Conservation (phyloP, 2,113 vertebrate species). For the Aplodontia rufa region DNA sequence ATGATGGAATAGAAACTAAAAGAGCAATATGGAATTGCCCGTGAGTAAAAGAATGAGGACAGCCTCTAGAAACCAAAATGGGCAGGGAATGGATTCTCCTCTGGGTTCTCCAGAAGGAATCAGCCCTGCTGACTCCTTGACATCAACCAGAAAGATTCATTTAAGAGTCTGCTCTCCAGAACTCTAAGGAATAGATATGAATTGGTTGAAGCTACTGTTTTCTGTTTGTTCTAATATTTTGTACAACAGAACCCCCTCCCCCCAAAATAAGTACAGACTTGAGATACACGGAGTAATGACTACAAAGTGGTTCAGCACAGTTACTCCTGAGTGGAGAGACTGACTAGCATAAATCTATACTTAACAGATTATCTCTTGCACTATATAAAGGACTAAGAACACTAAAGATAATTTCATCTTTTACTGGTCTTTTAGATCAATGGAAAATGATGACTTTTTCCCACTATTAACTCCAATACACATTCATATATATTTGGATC, state of each 20-base stretch:
- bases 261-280: not conserved
- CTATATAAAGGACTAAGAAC: not conserved
- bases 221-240: not conserved
- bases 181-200: not conserved
- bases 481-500: not conserved
- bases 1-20: not conserved
- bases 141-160: not conserved
- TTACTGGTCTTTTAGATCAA: not conserved
- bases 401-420: not conserved
- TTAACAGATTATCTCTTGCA: not conserved
- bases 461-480: not conserved
- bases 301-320: not conserved
- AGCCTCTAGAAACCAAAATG: not conserved
- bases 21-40: not conserved
- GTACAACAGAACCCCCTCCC: not conserved
- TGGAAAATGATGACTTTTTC: not conserved
- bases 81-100: rapidly evolving
- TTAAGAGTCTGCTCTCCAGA: not conserved
- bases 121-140: not conserved
- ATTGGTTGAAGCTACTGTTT: not conserved
- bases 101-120: not conserved
- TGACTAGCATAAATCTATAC: not conserved
- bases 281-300: not conserved
- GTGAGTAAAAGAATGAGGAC: not conserved
- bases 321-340: not conserved